Conservation (phyloP, 2,888 invertebrate species). For the Oscheius myriophilus region DNA sequence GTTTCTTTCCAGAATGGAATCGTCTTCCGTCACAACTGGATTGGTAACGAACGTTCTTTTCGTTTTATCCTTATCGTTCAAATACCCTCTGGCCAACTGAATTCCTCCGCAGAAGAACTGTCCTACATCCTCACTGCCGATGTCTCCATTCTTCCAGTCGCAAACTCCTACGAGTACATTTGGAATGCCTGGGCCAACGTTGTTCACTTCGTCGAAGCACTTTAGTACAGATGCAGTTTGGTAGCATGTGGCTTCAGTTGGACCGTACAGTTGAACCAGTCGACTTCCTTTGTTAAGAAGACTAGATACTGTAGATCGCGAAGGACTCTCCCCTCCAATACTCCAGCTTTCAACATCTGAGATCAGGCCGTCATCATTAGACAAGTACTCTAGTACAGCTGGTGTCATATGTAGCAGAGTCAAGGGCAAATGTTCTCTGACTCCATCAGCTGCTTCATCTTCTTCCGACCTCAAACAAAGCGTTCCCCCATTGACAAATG, state of each 20-base stretch:
- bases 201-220: not conserved
- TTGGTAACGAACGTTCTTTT: not conserved
- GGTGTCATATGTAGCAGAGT: conserved; percentile 17
- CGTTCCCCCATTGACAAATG: conserved; percentile 9
- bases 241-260: conserved; percentile 22
- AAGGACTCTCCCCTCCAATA: conserved; percentile 23
- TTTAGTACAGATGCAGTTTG: conserved; percentile 4
- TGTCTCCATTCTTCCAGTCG: not conserved
- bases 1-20: conserved; percentile 3
- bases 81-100: conserved; percentile 16
- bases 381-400: conserved; percentile 8
- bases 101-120: conserved; percentile 24
- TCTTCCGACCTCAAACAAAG: conserved; percentile 13
- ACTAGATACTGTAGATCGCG: not conserved
- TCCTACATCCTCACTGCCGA: not conserved
- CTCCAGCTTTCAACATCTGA: conserved; percentile 6
- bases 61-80: conserved; percentile 12
- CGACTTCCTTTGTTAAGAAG: not conserved
- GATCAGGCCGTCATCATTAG: not conserved
- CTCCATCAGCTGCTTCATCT: conserved; percentile 4
- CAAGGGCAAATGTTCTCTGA: not conserved
- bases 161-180: conserved; percentile 7
- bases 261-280: conserved; percentile 19
- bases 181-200: not conserved
- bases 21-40: not conserved